These are phyloP conservation scores for Carduelis carduelis DNA, from an alignment of 2,797 vertebrate genomes.

Conservation along the genomic window DNA sequence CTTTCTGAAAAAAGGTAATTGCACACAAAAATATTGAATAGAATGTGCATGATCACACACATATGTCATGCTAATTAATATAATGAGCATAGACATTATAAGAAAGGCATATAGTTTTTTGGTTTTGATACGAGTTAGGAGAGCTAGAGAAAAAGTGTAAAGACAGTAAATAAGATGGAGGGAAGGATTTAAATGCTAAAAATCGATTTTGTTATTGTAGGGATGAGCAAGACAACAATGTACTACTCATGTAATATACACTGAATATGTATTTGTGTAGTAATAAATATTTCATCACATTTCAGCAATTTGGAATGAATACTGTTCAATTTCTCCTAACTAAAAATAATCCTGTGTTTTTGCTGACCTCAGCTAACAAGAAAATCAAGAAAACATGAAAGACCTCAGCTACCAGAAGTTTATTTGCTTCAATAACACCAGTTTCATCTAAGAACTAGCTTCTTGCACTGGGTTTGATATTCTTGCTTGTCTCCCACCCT, in stretches of 20 bases:
- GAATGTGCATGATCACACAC: neutral
- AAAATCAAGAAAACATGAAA: neutral
- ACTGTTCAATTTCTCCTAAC: neutral
- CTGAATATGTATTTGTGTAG: neutral
- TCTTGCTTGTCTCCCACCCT: neutral
- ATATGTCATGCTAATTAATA: neutral
- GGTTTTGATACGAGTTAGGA: rapidly evolving
- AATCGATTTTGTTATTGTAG: neutral
- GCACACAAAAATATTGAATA: neutral
- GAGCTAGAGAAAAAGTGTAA: neutral
- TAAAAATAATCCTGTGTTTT: neutral
- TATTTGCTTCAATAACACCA: neutral
- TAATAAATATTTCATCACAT: neutral
- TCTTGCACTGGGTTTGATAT: neutral
- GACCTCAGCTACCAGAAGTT: neutral
- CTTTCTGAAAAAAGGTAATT: neutral
- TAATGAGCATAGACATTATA: neutral
- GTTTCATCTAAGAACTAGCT: neutral
- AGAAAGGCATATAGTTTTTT: neutral
- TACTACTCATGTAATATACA: neutral
- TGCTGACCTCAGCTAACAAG: too few species aligned
- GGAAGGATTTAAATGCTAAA: neutral
- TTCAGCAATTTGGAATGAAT: neutral
- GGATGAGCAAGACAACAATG: neutral
- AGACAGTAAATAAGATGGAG: neutral